Conservation (phyloP, 64 coral and sea anemone species). For the Exaiptasia diaphana region DNA sequence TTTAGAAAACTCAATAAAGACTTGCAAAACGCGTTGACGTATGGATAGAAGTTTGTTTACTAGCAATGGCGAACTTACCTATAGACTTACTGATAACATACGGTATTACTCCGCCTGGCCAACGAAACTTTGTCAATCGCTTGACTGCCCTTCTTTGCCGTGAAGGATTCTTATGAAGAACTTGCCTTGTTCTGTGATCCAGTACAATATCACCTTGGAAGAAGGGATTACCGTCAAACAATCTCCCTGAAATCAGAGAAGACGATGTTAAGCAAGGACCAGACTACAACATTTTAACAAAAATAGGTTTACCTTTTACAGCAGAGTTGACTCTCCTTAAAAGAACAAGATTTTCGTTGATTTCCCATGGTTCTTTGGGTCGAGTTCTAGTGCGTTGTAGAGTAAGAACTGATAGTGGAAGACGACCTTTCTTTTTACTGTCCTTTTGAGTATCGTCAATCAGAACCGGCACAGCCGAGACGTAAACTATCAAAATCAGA, state of each 20-base stretch:
- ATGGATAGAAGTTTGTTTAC: slow-evolving; percentile 38
- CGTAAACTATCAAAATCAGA: slow-evolving; percentile 63
- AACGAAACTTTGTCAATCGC: slow-evolving; percentile 53
- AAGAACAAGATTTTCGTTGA: slow-evolving; percentile 70
- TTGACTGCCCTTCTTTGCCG: slow-evolving; percentile 70
- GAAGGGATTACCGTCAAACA: slow-evolving; percentile 59
- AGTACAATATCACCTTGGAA: slow-evolving; percentile 85
- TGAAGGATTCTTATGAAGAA: slow-evolving; percentile 40
- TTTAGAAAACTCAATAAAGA: slow-evolving; percentile 4
- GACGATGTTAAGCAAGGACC: too few species aligned
- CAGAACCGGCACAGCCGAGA: slow-evolving; percentile 71
- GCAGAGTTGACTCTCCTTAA: slow-evolving; percentile 75
- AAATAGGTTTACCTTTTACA: too few species aligned
- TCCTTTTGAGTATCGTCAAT: slow-evolving; percentile 52
- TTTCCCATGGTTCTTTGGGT: slow-evolving; percentile 74
- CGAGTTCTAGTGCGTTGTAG: background rate
- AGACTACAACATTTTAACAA: too few species aligned
- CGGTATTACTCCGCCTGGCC: slow-evolving; percentile 78
- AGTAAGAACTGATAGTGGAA: background rate
- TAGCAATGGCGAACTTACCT: slow-evolving; percentile 40
- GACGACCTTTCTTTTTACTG: slow-evolving; percentile 9
- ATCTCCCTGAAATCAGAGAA: slow-evolving; percentile 45
- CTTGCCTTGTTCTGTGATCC: slow-evolving; percentile 56
- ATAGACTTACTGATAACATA: slow-evolving; percentile 72
- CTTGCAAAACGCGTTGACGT: background rate